These are phyloP conservation scores for Amia ocellicauda DNA, from an alignment of 2,113 vertebrate genomes.

Conservation along the genomic window DNA sequence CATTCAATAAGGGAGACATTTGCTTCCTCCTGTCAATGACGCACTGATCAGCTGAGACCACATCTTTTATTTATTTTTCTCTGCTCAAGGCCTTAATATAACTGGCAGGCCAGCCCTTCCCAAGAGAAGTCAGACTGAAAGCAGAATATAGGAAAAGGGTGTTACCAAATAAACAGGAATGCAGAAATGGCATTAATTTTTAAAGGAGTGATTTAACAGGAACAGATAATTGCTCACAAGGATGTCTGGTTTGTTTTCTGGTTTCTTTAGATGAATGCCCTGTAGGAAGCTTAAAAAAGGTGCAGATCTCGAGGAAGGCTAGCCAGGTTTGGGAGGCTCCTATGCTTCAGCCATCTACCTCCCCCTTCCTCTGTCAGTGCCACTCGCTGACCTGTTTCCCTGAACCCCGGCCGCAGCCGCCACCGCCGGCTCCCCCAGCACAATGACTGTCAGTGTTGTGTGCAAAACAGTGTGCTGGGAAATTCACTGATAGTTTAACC, in stretches of 20 bases:
- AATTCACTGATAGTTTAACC: conserved; percentile 51
- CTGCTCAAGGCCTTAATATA: conserved; percentile 25
- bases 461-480: conserved; percentile 19
- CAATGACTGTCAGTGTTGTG: background rate
- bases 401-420: background rate
- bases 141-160: conserved; percentile 2
- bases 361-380: no score
- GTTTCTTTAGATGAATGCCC: background rate
- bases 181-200: background rate
- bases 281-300: background rate
- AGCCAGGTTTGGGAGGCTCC: background rate
- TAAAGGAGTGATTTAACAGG: background rate
- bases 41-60: conserved; percentile 29
- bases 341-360: background rate
- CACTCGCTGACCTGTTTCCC: no score
- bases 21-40: background rate
- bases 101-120: conserved; percentile 10
- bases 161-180: background rate
- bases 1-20: no score
- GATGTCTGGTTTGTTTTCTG: background rate
- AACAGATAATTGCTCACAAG: background rate
- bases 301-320: no score
- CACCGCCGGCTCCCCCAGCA: no score
- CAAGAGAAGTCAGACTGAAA: conserved; percentile 9
- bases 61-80: conserved; percentile 28